A percentile compares a stretch with the other conserved stretches of the same genome.
These are phyloP conservation scores for Drosophila maculinotata DNA, from an alignment of 2,888 invertebrate genomes.

Conservation along the genomic window DNA sequence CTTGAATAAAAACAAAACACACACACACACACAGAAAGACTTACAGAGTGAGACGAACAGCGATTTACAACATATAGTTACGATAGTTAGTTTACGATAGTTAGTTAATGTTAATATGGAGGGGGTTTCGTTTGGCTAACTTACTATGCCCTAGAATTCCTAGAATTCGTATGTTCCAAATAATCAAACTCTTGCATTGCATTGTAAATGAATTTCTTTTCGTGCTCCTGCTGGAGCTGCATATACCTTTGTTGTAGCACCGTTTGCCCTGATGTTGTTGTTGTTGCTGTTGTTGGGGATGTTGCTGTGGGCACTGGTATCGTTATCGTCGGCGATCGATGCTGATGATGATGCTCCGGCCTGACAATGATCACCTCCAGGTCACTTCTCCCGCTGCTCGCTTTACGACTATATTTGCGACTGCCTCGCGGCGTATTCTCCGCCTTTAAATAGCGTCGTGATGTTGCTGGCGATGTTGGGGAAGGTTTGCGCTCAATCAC, in stretches of 20 bases:
- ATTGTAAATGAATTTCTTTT: slow-evolving; percentile 75
- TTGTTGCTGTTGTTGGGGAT: slow-evolving; percentile 25
- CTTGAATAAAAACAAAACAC: slow-evolving; percentile 20
- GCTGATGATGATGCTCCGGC: slow-evolving; percentile 69
- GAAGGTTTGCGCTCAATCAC: slow-evolving; percentile 70
- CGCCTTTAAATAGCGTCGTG: slow-evolving; percentile 65
- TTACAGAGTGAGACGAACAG: slow-evolving; percentile 34
- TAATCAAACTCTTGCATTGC: slow-evolving; percentile 74
- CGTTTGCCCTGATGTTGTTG: slow-evolving; percentile 41
- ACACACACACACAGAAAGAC: slow-evolving; percentile 19
- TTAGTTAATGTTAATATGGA: slow-evolving; percentile 34
- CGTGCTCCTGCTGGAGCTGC: slow-evolving; percentile 75
- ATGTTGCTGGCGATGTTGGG: slow-evolving; percentile 66
- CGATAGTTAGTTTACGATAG: slow-evolving; percentile 55
- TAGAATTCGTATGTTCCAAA: slow-evolving; percentile 67
- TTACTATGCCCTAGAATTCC: slow-evolving; percentile 73
- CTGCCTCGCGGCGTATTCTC: slow-evolving; percentile 65
- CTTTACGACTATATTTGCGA: slow-evolving; percentile 71
- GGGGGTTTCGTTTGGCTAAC: slow-evolving; percentile 49
- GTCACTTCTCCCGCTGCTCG: slow-evolving; percentile 57
- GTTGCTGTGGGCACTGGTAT: slow-evolving; percentile 55
- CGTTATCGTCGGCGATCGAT: slow-evolving; percentile 71
- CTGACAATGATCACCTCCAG: slow-evolving; percentile 61
- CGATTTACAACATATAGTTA: slow-evolving; percentile 59
- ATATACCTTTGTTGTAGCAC: slow-evolving; percentile 77